These are phyloP conservation scores for Linyphia triangularis DNA, from an alignment of 2,888 invertebrate genomes.

Conservation along the genomic window DNA sequence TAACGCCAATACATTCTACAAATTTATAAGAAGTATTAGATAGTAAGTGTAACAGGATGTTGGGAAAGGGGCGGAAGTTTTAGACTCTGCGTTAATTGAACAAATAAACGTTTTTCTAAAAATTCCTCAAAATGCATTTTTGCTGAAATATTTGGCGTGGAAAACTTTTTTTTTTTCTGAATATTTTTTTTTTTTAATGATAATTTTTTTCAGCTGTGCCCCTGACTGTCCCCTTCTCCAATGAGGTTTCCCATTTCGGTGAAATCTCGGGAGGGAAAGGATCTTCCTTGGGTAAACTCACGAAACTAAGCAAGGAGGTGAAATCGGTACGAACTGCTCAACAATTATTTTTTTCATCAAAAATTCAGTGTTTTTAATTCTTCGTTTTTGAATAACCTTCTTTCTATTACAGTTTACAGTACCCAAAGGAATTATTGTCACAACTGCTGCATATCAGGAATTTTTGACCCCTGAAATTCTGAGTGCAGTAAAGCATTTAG, in stretches of 20 bases:
- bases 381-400: no score
- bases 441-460: constrained; percentile 83
- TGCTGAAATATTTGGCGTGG: neutral
- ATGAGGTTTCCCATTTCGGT: constrained; percentile 21
- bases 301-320: constrained; percentile 78
- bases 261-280: constrained; percentile 88
- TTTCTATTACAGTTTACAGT: constrained; percentile 82
- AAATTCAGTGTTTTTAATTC: no score
- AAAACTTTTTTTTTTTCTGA: no score
- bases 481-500: constrained; percentile 27
- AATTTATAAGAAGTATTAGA: no score
- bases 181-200: neutral
- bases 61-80: no score
- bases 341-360: neutral
- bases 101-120: neutral
- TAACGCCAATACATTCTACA: no score
- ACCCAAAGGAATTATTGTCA: constrained; percentile 87
- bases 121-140: neutral
- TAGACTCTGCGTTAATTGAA: no score
- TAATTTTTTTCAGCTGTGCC: constrained; percentile 44
- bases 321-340: constrained; percentile 26
- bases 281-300: constrained; percentile 86
- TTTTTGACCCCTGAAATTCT: constrained; percentile 36
- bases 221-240: constrained; percentile 41
- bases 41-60: no score